Percentiles rank a stretch among this genome's conserved stretches.
These are phyloP conservation scores for Sipha maydis DNA, from an alignment of 2,888 invertebrate genomes.

Conservation along the genomic window DNA sequence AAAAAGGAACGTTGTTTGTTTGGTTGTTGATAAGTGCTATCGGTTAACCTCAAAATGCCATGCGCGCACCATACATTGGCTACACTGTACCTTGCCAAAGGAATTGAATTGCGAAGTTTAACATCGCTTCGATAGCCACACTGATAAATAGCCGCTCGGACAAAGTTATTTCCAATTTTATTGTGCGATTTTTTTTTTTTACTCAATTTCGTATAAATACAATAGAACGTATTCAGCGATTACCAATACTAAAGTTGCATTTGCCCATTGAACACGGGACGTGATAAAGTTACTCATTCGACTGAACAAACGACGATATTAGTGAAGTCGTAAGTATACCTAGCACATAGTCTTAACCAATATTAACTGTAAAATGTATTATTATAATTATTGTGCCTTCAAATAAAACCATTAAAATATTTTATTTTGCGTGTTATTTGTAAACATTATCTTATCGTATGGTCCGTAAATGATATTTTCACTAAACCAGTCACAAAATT, in stretches of 20 bases:
- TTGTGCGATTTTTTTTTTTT: neutral
- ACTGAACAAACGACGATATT: too few species aligned
- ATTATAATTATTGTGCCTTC: too few species aligned
- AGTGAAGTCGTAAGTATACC: too few species aligned
- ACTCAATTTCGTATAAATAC: constrained; percentile 13
- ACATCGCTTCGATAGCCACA: neutral
- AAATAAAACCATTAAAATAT: too few species aligned
- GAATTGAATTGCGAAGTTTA: neutral
- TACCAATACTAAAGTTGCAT: constrained; percentile 25
- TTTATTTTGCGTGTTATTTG: too few species aligned
- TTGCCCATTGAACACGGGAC: neutral
- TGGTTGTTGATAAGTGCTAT: constrained; percentile 43
- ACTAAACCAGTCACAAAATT: too few species aligned
- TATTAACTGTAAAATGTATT: too few species aligned
- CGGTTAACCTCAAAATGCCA: constrained; percentile 44
- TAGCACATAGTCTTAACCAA: too few species aligned
- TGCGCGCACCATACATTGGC: neutral
- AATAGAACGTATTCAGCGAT: neutral
- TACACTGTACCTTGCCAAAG: neutral
- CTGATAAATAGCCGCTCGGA: constrained; percentile 14
- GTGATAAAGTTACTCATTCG: neutral
- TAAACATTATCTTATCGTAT: too few species aligned
- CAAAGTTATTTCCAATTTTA: neutral
- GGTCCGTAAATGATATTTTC: too few species aligned
- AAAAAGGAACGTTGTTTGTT: constrained; percentile 43